Base-by-base conservation (phyloP, 1,140 invertebrate genomes). In the Drosophila burlai region DNA sequence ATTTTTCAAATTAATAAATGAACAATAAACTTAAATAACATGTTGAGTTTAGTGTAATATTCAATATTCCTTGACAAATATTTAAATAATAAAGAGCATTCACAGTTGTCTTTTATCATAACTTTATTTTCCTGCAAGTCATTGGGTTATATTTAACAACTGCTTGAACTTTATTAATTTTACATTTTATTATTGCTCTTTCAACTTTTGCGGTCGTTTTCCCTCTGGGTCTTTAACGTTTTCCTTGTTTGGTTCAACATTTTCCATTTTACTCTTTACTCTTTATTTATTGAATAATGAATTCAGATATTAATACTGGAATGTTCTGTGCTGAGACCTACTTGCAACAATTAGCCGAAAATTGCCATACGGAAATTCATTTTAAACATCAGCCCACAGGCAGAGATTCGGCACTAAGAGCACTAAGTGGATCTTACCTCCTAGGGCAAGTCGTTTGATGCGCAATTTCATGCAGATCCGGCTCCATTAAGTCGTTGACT, bases 381-480 rank as follows among this genome's bases (percentile, higher is more conserved):
- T 54, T 76, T 76, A 64, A 24, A 31, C 55, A 24, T 40, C 36
- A 21, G 40, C 18, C 46, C 31, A 38, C 34, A 65, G 46, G 54
- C 54, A 9, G 34, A 29, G 54, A 72, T 50, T 72, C 11, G 4
- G 15, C n/a, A 50, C 47, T 47, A 68, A 77, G 66, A 54, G 54
- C 52, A 49, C 69, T 62, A 63, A 62, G 45, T 58, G 29, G 66
- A 54, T 67, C 38, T 29, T 34, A 36, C 31, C 31, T 60, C 63
- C 38, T 29, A 18, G 21, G 47, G 67, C 62, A 66, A 69, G 34
- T 50, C 57, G 54, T 58, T 73, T 77, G 80, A 80, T 74, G 24
- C 21, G 46, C 68, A 87, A 83, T 87, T 87, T 87, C 73, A 77
- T 74, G 79, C 69, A 79, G 75, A 67, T 81, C 73, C 84, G 80